phyloP scores from a whole-genome alignment of 2,113 vertebrate species.

The Murina feae region DNA sequence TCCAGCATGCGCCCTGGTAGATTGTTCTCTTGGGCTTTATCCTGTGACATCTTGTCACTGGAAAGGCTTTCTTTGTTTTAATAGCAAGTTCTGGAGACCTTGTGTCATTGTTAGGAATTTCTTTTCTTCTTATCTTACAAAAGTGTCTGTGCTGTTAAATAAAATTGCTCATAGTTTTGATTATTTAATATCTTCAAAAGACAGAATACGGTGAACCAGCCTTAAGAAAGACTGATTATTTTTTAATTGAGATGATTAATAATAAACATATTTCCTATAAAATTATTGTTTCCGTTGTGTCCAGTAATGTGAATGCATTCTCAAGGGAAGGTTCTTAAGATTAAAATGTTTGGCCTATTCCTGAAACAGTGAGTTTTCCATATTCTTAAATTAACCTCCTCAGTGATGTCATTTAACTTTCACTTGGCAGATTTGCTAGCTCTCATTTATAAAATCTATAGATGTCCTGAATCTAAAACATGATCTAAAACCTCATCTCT shows the following conservation, averaged over 20 bases:
- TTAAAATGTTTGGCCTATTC: neutral
- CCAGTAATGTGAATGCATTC: neutral
- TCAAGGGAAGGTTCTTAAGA: neutral
- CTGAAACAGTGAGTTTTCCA: neutral
- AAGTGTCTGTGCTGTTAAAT: neutral
- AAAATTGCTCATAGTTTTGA: conserved; percentile 13
- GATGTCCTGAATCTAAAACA: neutral
- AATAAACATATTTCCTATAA: conserved; percentile 68
- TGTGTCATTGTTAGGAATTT: conserved; percentile 28
- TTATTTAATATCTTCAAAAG: conserved; percentile 52
- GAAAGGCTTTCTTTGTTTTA: conserved; percentile 5
- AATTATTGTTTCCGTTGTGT: conserved; percentile 43
- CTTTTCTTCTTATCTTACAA: neutral
- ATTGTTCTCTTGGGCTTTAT: neutral
- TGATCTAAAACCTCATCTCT: neutral
- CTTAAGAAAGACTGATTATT: conserved; percentile 40
- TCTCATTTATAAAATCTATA: neutral
- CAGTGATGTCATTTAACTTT: neutral
- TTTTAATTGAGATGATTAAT: conserved; percentile 46
- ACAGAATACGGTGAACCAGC: neutral
- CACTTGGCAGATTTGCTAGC: neutral
- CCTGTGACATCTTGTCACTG: neutral
- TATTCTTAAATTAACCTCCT: conserved; percentile 8
- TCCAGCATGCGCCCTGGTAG: conserved; percentile 6
- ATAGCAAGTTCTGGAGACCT: neutral